These are phyloP conservation scores for Sarotherodon lohbergeri DNA, from an alignment of 2,113 vertebrate species.

Conservation along the genomic window DNA sequence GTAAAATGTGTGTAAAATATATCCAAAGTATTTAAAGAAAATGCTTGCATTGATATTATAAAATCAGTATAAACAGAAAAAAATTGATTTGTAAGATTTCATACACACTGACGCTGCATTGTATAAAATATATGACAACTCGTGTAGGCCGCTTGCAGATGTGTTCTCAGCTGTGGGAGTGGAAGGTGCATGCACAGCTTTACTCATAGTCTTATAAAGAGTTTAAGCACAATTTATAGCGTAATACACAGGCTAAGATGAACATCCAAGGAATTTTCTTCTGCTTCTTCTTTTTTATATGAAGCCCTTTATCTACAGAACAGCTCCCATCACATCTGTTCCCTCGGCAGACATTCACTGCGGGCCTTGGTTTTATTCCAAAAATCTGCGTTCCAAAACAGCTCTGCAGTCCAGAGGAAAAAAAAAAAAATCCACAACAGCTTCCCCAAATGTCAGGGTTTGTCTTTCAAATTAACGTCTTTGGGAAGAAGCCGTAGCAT, in stretches of 20 bases:
- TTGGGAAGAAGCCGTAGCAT: not conserved
- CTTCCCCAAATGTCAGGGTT: constrained; percentile 47
- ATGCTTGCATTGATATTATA: not conserved
- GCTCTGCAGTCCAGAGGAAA: constrained; percentile 20
- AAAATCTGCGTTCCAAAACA: constrained; percentile 41
- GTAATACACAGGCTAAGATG: constrained; percentile 29
- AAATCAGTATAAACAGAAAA: constrained; percentile 25
- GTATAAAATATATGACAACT: constrained; percentile 14
- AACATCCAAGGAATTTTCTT: constrained; percentile 27
- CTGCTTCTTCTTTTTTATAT: not conserved
- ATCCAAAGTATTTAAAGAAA: constrained; percentile 15
- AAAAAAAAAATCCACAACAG: constrained; percentile 39
- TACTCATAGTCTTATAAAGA: constrained; percentile 42
- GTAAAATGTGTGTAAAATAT: constrained; percentile 9
- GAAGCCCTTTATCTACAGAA: constrained; percentile 35
- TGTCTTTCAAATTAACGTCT: constrained; percentile 39
- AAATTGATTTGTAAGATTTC: constrained; percentile 10
- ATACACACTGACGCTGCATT: not conserved
- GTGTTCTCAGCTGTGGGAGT: constrained; percentile 45
- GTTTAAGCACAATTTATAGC: constrained; percentile 47
- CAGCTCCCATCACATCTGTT: constrained; percentile 52
- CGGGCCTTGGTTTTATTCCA: constrained; percentile 49
- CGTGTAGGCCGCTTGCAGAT: not conserved
- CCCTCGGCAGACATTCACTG: constrained; percentile 32
- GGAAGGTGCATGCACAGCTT: constrained; percentile 59